Evolutionary conservation across 2,113 vertebrate genomes (phyloP).

Genomic region (Tautogolabrus adspersus): DNA sequence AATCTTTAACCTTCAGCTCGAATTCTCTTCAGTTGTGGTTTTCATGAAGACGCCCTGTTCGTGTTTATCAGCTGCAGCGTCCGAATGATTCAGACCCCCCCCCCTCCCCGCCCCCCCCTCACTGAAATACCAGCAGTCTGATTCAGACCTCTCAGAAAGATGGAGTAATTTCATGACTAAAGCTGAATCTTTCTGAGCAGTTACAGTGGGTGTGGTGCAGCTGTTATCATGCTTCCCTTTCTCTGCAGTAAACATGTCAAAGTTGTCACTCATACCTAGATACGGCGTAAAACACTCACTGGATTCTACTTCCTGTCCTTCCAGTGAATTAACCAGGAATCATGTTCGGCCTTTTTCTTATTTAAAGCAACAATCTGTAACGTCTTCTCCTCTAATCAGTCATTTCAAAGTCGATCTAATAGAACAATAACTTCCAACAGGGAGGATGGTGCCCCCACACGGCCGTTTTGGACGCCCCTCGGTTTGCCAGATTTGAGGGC

Average conservation of each 20-base stretch:
- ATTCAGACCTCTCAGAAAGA: constrained; percentile 7
- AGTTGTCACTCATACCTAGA: not conserved
- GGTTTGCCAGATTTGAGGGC: no score
- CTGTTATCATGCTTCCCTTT: constrained; percentile 35
- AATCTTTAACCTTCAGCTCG: not conserved
- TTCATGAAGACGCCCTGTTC: constrained; percentile 20
- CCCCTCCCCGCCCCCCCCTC: no score
- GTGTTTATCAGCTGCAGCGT: constrained; percentile 21
- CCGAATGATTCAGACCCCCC: no score
- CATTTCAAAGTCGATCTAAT: no score
- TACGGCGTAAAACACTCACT: not conserved
- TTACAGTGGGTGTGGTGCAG: constrained; percentile 55
- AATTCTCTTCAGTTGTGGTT: not conserved
- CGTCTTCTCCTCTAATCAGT: no score
- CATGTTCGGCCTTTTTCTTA: no score
- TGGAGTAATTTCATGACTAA: not conserved
- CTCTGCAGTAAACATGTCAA: constrained; percentile 33
- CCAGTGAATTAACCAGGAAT: not conserved
- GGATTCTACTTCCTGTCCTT: not conserved
- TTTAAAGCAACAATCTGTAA: no score
- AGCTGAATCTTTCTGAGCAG: constrained; percentile 4
- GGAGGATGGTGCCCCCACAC: no score
- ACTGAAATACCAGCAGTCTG: not conserved
- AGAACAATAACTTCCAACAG: no score
- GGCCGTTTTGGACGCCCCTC: no score